These are phyloP conservation scores for Onychomys arenicola DNA, from an alignment of 2,797 vertebrate genomes.

Conservation along the genomic window DNA sequence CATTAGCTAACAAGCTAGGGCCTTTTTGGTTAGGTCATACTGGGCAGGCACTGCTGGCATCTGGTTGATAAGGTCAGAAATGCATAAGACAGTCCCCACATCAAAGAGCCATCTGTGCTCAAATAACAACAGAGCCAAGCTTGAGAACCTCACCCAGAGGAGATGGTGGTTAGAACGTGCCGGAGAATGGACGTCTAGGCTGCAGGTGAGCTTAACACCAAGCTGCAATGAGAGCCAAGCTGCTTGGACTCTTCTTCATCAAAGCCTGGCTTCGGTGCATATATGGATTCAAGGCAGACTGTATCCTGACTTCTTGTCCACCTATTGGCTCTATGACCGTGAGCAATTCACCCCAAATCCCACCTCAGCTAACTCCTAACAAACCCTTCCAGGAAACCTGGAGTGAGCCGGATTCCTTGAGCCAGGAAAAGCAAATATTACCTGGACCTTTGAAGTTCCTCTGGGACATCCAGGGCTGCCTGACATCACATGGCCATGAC, in stretches of 20 bases:
- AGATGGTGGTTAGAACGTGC: background rate
- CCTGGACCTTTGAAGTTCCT: background rate
- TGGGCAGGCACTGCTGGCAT: background rate
- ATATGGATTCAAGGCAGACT: background rate
- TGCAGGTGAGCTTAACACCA: background rate
- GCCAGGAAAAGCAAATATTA: background rate
- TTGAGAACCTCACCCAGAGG: background rate
- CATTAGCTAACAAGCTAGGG: background rate
- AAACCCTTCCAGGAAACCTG: background rate
- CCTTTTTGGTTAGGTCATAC: background rate
- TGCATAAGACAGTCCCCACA: accelerated
- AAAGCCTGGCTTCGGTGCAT: background rate
- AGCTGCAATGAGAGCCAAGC: accelerated
- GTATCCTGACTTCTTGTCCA: background rate
- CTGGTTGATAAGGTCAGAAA: background rate
- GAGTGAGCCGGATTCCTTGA: background rate
- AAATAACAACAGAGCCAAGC: background rate
- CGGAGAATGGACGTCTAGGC: background rate
- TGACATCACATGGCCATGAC: background rate
- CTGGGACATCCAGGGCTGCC: accelerated
- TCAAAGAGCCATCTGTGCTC: background rate
- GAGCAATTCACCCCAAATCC: background rate
- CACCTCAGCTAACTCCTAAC: background rate
- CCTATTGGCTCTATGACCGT: background rate
- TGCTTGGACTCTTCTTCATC: background rate